phyloP scores from a whole-genome alignment of 2,113 vertebrate genomes.

The Perca fluviatilis region DNA sequence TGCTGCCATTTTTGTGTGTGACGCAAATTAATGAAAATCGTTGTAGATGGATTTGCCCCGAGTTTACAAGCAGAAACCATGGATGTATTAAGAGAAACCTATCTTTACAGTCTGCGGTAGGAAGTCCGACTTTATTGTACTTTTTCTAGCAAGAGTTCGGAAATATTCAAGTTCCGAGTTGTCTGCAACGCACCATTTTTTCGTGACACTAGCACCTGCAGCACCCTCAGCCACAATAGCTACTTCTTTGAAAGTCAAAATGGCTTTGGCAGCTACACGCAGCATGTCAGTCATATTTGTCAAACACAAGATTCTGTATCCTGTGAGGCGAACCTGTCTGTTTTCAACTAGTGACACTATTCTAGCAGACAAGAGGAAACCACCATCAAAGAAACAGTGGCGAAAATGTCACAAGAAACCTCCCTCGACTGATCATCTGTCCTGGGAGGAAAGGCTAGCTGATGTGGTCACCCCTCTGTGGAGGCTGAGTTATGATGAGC shows the following conservation, averaged over 20 bases:
- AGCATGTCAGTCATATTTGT: constrained; percentile 27
- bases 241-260: constrained; percentile 4
- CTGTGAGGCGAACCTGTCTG: not conserved
- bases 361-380: not conserved
- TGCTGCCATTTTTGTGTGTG: no score
- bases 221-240: not conserved
- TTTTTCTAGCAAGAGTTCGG: no score
- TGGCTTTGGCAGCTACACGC: constrained; percentile 32
- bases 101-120: no score
- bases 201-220: not conserved
- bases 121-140: no score
- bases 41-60: no score
- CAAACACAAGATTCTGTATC: not conserved
- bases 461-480: constrained; percentile 87
- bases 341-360: constrained; percentile 27
- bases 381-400: constrained; percentile 19
- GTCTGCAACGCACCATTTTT: not conserved
- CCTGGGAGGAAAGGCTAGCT: constrained; percentile 84
- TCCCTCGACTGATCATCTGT: constrained; percentile 22
- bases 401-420: constrained; percentile 36
- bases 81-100: no score
- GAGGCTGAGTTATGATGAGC: constrained; percentile 88
- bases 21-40: no score
- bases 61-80: no score
- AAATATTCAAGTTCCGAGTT: no score